Evolutionary conservation across 2,797 vertebrate genomes (phyloP).

Genomic region (Microctenopoma stevenorrisi): DNA sequence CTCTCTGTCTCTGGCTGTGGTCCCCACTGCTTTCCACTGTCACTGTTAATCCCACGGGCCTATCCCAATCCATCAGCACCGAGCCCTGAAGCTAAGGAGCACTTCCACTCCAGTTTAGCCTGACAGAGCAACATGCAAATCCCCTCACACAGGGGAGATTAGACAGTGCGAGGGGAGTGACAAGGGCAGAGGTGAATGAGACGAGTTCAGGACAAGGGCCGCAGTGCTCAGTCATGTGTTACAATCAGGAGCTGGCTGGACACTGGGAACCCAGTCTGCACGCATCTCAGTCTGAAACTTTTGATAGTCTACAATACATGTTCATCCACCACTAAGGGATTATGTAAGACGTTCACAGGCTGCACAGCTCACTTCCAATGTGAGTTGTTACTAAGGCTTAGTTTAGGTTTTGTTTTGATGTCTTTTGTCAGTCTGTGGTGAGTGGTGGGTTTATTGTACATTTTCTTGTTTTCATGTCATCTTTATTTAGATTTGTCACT

Average conservation of each 20-base stretch:
- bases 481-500: no score
- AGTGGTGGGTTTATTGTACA: background rate
- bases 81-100: slow-evolving; percentile 39
- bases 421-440: background rate
- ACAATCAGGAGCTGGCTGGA: background rate
- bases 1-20: slow-evolving; percentile 50
- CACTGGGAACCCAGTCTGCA: background rate
- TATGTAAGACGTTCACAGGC: background rate
- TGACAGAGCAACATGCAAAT: slow-evolving; percentile 68
- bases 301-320: background rate
- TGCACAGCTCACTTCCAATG: background rate
- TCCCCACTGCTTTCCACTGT: slow-evolving; percentile 52
- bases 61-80: slow-evolving; percentile 61
- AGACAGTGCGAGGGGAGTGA: slow-evolving; percentile 38
- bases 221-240: background rate
- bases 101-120: slow-evolving; percentile 55
- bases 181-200: slow-evolving; percentile 53
- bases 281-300: background rate
- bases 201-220: slow-evolving; percentile 20
- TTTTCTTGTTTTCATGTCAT: no score
- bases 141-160: slow-evolving; percentile 44
- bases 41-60: slow-evolving; percentile 62
- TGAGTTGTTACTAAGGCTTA: background rate
- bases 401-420: background rate
- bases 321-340: background rate